These are phyloP conservation scores for Bimastos eiseni DNA, from an alignment of 2,888 invertebrate genomes.

Conservation along the genomic window DNA sequence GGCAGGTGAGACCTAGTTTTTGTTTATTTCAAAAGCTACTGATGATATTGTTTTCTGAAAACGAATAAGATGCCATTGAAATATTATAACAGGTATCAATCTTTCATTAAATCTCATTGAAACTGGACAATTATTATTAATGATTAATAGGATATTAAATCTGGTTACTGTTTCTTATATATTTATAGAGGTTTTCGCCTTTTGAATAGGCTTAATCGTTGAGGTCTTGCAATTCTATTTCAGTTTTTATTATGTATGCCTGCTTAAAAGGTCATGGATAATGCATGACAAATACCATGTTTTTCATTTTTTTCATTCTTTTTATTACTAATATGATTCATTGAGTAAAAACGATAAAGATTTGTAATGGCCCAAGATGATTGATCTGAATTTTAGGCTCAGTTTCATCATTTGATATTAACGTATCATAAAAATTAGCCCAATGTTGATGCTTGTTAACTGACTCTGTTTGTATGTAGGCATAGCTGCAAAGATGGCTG, in stretches of 20 bases:
- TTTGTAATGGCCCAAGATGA: too few relatives aligned
- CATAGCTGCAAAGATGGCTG: constrained; percentile 58
- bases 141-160: not conserved
- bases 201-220: too few relatives aligned
- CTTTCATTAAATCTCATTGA: not conserved
- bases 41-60: not conserved
- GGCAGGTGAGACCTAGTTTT: constrained; percentile 48
- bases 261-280: too few relatives aligned
- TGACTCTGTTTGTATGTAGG: constrained; percentile 44
- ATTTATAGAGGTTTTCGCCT: too few relatives aligned
- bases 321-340: too few relatives aligned
- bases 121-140: not conserved
- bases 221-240: too few relatives aligned
- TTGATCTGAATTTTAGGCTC: not conserved
- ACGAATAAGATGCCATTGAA: not conserved
- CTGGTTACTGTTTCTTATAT: too few relatives aligned
- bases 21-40: not conserved
- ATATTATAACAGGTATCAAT: not conserved
- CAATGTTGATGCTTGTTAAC: not conserved
- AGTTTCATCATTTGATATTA: not conserved
- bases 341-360: too few relatives aligned
- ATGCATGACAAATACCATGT: too few relatives aligned
- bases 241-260: too few relatives aligned
- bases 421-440: not conserved
- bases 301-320: too few relatives aligned